These are phyloP conservation scores for Drosophila micromelanica DNA, from an alignment of 1,140 invertebrate genomes.

Conservation along the genomic window DNA sequence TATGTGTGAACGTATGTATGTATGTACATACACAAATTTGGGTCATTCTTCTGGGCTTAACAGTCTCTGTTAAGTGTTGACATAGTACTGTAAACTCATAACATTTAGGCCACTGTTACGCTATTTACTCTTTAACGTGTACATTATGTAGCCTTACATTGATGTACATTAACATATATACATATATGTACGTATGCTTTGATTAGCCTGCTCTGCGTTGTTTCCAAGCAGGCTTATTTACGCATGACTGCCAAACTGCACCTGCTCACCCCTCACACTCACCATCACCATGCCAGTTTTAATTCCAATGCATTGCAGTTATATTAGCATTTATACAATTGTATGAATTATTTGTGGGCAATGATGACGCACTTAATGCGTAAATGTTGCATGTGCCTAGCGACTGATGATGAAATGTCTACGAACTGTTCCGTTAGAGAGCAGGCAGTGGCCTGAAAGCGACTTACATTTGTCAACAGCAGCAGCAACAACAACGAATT, in stretches of 20 bases:
- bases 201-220: slow-evolving; percentile 20
- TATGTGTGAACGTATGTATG: no score
- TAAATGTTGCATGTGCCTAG: neutral
- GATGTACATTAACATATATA: neutral
- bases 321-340: slow-evolving; percentile 2
- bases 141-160: neutral
- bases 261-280: no score
- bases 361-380: slow-evolving; percentile 19
- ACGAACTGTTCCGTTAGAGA: slow-evolving; percentile 13
- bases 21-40: slow-evolving; percentile 9
- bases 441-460: slow-evolving; percentile 9
- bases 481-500: neutral
- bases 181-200: slow-evolving; percentile 1
- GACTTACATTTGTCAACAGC: slow-evolving; percentile 13
- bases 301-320: slow-evolving; percentile 24
- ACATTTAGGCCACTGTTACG: slow-evolving; percentile 34
- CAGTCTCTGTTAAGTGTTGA: slow-evolving; percentile 24
- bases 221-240: slow-evolving; percentile 44
- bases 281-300: slow-evolving; percentile 8
- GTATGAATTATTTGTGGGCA: neutral
- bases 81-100: neutral
- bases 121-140: neutral
- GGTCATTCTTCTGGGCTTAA: slow-evolving; percentile 25
- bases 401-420: slow-evolving; percentile 22
- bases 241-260: slow-evolving; percentile 37